A percentile compares a stretch with the other conserved stretches of the same genome.
phyloP scores from a whole-genome alignment of 92 coral and sea anemone species.

The Epizoanthus rinbou region DNA sequence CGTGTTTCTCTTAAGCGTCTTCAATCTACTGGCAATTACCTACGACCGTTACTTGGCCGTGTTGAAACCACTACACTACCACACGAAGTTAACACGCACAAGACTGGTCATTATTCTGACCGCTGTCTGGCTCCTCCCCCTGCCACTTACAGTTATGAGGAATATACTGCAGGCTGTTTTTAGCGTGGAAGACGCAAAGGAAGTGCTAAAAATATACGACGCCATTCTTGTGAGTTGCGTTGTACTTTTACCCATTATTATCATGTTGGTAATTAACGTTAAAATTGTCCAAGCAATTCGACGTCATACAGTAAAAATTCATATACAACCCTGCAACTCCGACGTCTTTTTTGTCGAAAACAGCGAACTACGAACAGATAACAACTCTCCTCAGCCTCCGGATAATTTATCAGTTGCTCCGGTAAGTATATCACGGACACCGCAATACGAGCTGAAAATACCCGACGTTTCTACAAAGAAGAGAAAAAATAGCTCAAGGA shows the following conservation, averaged over 20 bases:
- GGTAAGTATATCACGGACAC: neutral
- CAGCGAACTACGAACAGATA: neutral
- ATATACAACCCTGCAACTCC: neutral
- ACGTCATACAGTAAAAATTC: neutral
- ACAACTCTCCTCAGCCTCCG: neutral
- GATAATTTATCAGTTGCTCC: neutral
- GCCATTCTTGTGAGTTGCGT: slow-evolving; percentile 17
- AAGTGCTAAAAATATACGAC: slow-evolving; percentile 3
- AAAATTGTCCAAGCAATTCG: slow-evolving; percentile 32
- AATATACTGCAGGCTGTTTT: neutral
- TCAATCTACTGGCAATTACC: slow-evolving; percentile 33
- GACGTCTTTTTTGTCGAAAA: neutral
- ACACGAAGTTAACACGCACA: slow-evolving; percentile 31
- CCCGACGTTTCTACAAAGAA: neutral
- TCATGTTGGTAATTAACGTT: slow-evolving; percentile 21
- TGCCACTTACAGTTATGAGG: slow-evolving; percentile 30
- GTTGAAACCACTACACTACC: slow-evolving; percentile 19
- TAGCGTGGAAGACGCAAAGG: neutral
- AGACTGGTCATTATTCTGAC: neutral
- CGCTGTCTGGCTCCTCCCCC: slow-evolving; percentile 17
- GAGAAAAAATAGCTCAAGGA: neutral
- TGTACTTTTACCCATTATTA: slow-evolving; percentile 12
- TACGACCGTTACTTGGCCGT: slow-evolving; percentile 34
- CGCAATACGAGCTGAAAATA: slow-evolving; percentile 13
- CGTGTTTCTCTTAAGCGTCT: slow-evolving; percentile 34